Evolutionary conservation across 2,113 vertebrate species (phyloP).

Genomic region (Tretioscincus oriximinensis): DNA sequence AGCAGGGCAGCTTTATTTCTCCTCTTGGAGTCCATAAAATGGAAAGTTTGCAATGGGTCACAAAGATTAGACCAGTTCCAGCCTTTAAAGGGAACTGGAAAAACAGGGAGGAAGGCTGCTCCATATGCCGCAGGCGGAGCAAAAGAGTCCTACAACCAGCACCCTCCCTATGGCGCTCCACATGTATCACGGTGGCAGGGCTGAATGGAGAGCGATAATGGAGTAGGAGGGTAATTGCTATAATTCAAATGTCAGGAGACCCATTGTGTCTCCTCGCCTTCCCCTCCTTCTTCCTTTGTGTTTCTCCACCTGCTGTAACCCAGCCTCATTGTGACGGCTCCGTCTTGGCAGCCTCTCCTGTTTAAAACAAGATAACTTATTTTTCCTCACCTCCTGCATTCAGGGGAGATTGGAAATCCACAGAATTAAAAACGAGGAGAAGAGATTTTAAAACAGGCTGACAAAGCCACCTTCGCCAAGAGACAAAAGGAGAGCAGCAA

Average conservation of each 20-base stretch:
- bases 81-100: not conserved
- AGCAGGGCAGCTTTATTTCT: too few species aligned
- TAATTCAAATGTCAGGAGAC: constrained; percentile 29
- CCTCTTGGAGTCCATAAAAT: not conserved
- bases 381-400: not conserved
- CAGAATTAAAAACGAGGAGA: not conserved
- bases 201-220: constrained; percentile 9
- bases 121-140: not conserved
- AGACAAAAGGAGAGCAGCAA: too few species aligned
- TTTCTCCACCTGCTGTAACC: not conserved
- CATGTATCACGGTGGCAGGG: not conserved
- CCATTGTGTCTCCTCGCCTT: constrained; percentile 2
- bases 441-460: not conserved
- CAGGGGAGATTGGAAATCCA: not conserved
- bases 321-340: not conserved
- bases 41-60: too few species aligned
- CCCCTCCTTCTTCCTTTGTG: not conserved
- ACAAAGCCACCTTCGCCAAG: too few species aligned
- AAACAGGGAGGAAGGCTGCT: not conserved
- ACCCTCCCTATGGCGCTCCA: not conserved
- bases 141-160: too few species aligned
- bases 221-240: constrained; percentile 32
- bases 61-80: not conserved
- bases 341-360: not conserved
- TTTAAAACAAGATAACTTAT: not conserved